These are phyloP conservation scores for Aegotheles bennettii DNA, from an alignment of 2,113 vertebrate species.

Conservation along the genomic window DNA sequence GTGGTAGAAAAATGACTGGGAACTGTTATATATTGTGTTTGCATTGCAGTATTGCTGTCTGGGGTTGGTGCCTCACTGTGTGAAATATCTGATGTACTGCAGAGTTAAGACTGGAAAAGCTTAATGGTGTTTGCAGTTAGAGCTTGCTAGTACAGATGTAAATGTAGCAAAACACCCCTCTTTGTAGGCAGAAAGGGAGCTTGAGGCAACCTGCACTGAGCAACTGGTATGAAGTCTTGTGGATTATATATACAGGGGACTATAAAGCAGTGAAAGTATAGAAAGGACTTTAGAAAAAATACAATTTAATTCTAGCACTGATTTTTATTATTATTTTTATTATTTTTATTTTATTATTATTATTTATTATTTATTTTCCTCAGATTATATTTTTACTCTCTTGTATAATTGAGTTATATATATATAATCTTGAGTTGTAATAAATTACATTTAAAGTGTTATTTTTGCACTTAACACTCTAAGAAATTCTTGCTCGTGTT, in stretches of 20 bases:
- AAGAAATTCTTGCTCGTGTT: neutral
- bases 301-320: neutral
- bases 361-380: too few relatives aligned
- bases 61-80: neutral
- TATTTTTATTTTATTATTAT: neutral
- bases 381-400: neutral
- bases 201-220: neutral
- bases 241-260: neutral
- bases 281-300: neutral
- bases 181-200: neutral
- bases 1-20: neutral
- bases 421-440: neutral
- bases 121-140: neutral
- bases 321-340: neutral
- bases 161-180: neutral
- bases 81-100: neutral
- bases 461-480: neutral
- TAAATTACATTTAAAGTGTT: neutral
- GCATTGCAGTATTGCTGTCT: neutral
- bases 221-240: neutral
- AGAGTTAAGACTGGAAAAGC: neutral
- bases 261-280: neutral
- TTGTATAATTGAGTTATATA: too few relatives aligned
- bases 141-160: neutral
- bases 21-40: neutral